Evolutionary conservation across 2,113 vertebrate genomes (phyloP), one percentile per base, ranked within the genome.

Genomic region (Hiodon alosoides): DNA sequence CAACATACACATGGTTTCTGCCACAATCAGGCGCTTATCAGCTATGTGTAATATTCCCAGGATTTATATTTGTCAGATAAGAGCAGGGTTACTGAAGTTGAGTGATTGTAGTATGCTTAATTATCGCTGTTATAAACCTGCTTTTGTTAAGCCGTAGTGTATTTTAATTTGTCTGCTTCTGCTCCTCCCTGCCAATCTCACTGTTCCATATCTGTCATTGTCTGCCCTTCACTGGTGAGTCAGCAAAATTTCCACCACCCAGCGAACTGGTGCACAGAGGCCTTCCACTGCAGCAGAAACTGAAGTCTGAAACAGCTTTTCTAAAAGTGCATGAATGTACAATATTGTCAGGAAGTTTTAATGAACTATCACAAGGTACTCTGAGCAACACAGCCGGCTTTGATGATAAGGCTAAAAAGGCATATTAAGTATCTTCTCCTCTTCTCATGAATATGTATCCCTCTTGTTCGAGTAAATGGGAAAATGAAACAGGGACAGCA

Each of bases 361-460:
- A 16, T 53, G n/a, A 57, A 68, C 48, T 72, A 80, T 55, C 52
- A 65, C 6, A n/a, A 53, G 67, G 51, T 4, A 16, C 46, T 14
- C 55, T 16, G 9, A 31, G 7, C 16, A 0, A 52, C 58, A 52
- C 79, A 79, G 61, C 85, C 84, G 83, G 14, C 4, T 73, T 67
- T 73, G 51, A 6, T 66, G 83, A 87, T 87, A 83, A 84, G 75
- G 67, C 68, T 17, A 1, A 50, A 78, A 59, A 50, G 4, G 65
- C 47, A 57, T 71, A 10, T 55, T 59, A 16, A 67, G 59, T 64
- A 60, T 57, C 53, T 72, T 62, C 55, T 55, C 11, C 1, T 54
- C 58, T 17, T 16, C 50, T n/a, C 11, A 71, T 54, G 71, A 71
- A 70, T 71, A 52, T 51, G 75, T 54, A 61, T 61, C 48, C 77